A percentile compares a stretch with the other conserved stretches of the same genome.
phyloP scores from a whole-genome alignment of 2,888 invertebrate genomes.

The Steinernema carpocapsae region DNA sequence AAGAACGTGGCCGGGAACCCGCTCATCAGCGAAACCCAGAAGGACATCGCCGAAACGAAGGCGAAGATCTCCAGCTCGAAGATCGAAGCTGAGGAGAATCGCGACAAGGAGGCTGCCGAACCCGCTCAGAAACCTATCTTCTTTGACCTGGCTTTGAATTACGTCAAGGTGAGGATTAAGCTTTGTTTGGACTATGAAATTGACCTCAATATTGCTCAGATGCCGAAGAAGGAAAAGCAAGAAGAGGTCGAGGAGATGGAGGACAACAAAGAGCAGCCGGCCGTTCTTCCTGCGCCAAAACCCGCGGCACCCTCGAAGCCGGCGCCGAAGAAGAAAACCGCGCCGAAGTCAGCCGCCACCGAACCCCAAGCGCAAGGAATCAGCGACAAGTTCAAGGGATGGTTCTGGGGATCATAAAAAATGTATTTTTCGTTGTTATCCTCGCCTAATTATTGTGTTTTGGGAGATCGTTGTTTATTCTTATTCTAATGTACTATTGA shows the following conservation, averaged over 20 bases:
- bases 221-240: neutral
- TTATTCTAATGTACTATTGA: neutral
- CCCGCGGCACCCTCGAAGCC: neutral
- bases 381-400: slow-evolving; percentile 6
- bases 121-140: slow-evolving; percentile 18
- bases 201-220: no score
- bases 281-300: neutral
- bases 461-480: neutral
- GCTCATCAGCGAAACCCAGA: neutral
- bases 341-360: neutral
- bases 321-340: slow-evolving; percentile 8
- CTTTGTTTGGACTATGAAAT: no score
- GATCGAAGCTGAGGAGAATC: neutral
- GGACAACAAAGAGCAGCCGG: neutral
- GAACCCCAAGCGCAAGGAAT: neutral
- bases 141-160: slow-evolving; percentile 1
- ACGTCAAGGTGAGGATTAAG: neutral
- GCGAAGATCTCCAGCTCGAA: neutral
- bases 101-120: neutral
- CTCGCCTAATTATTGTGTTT: slow-evolving; percentile 13
- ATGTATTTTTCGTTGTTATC: neutral
- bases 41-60: neutral
- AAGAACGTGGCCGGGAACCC: neutral
- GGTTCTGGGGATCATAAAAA: slow-evolving; percentile 27
- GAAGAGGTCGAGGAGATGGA: neutral